phyloP scores from a whole-genome alignment of 2,113 vertebrate genomes.

The Struthio camelus region DNA sequence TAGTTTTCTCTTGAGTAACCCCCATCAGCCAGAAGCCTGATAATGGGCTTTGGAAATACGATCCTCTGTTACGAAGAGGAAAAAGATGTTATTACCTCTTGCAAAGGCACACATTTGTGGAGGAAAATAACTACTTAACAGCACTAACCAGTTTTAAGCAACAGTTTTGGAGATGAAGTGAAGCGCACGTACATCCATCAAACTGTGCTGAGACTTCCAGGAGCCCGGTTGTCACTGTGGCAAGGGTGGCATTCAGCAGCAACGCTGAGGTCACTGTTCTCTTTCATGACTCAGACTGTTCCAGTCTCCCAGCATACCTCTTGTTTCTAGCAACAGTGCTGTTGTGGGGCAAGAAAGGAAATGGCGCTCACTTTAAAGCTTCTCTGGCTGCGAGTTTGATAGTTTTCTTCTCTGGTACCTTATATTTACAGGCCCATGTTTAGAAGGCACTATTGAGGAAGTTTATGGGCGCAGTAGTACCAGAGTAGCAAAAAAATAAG shows the following conservation, averaged over 20 bases:
- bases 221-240: neutral
- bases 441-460: neutral
- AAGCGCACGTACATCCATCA: neutral
- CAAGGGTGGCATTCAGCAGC: neutral
- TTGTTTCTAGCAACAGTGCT: neutral
- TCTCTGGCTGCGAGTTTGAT: neutral
- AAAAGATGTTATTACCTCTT: neutral
- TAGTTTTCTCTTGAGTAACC: neutral
- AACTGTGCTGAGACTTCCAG: neutral
- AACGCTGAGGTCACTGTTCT: neutral
- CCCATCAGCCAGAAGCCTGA: neutral
- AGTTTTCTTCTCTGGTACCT: neutral
- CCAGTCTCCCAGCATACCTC: neutral
- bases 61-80: neutral
- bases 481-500: neutral
- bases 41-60: neutral
- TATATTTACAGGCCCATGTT: neutral
- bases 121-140: neutral
- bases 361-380: neutral
- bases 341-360: neutral
- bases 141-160: neutral
- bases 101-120: neutral
- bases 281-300: accelerated
- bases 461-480: neutral
- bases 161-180: neutral